Base-by-base conservation (phyloP, 2,888 invertebrate species). In the Poecilus cupreus region DNA sequence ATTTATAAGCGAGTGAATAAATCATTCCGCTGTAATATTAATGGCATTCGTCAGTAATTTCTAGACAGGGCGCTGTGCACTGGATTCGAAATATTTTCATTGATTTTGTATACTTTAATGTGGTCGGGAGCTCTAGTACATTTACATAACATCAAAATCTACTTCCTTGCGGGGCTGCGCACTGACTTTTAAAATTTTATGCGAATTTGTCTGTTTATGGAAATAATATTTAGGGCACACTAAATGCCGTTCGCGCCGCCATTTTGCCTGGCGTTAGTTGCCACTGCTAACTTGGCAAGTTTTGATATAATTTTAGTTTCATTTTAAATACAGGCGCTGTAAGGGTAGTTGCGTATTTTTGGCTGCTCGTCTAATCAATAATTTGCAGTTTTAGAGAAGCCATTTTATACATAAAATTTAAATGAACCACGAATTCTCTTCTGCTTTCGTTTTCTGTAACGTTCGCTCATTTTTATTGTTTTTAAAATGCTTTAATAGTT, bases 91-190 rank as follows among this genome's bases (percentile, higher is more conserved):
- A 79, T 68, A 79, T 79, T 70, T 76, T 49, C 79, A 79, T 79
- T 70, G 79, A 79, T 79, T 68, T 79, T 79, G 76, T 76, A 76
- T 18, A 79, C 68, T 70, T 64, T 78, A 68, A 64, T 68, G 68
- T 79, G 79, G 79, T 79, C 70, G 68, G 79, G 54, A 54, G 32
- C 26, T 51, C 51, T 72, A 51, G 26, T 75, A 75, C 75, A 75
- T 75, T 75, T 75, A 51, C 75, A 75, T 75, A 75, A 75, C 75
- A 75, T 75, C 75, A 75, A 75, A 75, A 75, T 75, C 75, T 75
- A 75, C 75, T 75, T 75, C 75, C 75, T 75, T 37, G 16, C 10
- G 32, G 64, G 5, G 10, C 64, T 37, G 64, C 64, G 64, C 64
- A 68, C 20, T 74, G 24, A 75, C 49, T 75, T 32, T 49, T 49